Base-by-base conservation (phyloP, 2,888 invertebrate genomes). In the Standfussiana lucernea region DNA sequence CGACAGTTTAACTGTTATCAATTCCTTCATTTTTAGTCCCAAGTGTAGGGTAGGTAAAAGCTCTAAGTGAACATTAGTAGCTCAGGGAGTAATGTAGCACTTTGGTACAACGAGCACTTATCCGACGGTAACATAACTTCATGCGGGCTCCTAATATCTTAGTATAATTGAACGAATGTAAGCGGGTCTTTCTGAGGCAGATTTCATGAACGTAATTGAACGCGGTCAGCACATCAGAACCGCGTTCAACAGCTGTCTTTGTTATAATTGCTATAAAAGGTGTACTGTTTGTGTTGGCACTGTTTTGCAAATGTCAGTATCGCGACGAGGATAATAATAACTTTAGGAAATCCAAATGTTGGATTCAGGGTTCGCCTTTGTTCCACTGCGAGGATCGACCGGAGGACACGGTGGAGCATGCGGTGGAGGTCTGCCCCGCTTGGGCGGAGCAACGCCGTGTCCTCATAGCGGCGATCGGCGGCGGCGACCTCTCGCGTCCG, bases 61-160 rank as follows among this genome's bases (percentile, higher is more conserved):
- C 61, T 74, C 72, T 75, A 68, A 84, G 71, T 64, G 74, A 85
- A 77, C 73, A 77, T 86, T 78, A 79, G 81, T 81, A 76, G 83
- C 45, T 69, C 72, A 73, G 61, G 67, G 79, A 69, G 72, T 82
- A 81, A 82, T 82, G 83, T 82, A 79, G 77, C 80, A 75, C 81
- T 87, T 84, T 79, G 67, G 53, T 70, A 80, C 69, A 73, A 80
- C 77, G 83, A 73, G 50, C 80, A 80, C 83, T 86, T 86, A 75
- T 40, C 40, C 65, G 32, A 62, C 66, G 73, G 80, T 86, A 79
- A 76, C 69, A 79, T 86, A 80, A 77, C 77, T 80, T 72, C 45
- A 76, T 83, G 73, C 79, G 80, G 83, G 75, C 15, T 67, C 56
- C 75, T 74, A 75, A 79, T 72, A 72, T 40, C 79, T 75, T 67